Percentiles rank a stretch among this genome's conserved stretches.
phyloP scores from a whole-genome alignment of 2,888 invertebrate species.

The Chrysodeixis includens region DNA sequence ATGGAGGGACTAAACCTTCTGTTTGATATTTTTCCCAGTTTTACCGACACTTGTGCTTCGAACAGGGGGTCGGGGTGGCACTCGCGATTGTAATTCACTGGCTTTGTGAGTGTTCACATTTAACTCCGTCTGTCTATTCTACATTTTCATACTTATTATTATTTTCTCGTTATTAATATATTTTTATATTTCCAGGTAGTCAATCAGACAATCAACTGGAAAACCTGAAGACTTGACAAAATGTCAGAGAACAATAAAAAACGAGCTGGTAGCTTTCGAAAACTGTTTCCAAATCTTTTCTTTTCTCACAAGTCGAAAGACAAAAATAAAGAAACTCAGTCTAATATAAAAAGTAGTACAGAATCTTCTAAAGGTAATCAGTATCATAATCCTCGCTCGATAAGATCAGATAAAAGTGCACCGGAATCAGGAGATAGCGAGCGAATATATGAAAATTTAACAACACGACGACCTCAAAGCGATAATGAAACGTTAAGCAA shows the following conservation, averaged over 20 bases:
- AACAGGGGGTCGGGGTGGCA: slow-evolving; percentile 77
- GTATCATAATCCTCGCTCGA: slow-evolving; percentile 76
- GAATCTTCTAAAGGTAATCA: slow-evolving; percentile 71
- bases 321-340: slow-evolving; percentile 63
- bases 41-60: slow-evolving; percentile 78
- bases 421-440: slow-evolving; percentile 67
- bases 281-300: slow-evolving; percentile 80
- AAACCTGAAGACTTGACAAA: slow-evolving; percentile 32
- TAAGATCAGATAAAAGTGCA: slow-evolving; percentile 66
- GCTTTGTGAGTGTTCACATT: slow-evolving; percentile 51
- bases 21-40: slow-evolving; percentile 57
- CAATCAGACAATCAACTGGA: too few species aligned
- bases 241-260: slow-evolving; percentile 80
- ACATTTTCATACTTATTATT: too few species aligned
- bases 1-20: too few species aligned
- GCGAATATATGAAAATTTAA: slow-evolving; percentile 83
- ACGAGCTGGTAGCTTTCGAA: slow-evolving; percentile 79
- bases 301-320: slow-evolving; percentile 78
- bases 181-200: too few species aligned
- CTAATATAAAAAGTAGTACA: slow-evolving; percentile 59
- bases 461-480: slow-evolving; percentile 59
- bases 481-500: slow-evolving; percentile 64
- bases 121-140: slow-evolving; percentile 46
- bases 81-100: slow-evolving; percentile 56
- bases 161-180: too few species aligned